Evolutionary conservation across 2,113 vertebrate species (phyloP).

Genomic region (Heteronetta atricapilla): DNA sequence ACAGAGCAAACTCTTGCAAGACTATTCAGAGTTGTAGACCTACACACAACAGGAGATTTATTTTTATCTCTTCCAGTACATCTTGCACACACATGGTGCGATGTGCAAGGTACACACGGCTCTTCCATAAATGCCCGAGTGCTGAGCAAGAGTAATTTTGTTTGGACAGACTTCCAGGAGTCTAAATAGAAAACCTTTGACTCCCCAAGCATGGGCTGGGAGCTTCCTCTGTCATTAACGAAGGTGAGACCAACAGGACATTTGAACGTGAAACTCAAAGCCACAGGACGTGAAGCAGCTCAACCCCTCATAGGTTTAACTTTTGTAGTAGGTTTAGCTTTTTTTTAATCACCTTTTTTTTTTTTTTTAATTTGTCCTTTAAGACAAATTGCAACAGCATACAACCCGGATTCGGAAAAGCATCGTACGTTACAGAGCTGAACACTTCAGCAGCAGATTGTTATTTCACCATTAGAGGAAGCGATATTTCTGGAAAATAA

Average conservation of each 20-base stretch:
- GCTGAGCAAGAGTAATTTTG: background rate
- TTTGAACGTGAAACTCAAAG: rapidly evolving
- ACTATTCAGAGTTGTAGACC: background rate
- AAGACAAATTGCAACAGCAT: background rate
- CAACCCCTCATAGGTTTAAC: background rate
- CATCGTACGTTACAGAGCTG: background rate
- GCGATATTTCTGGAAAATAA: background rate
- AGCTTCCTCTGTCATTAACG: background rate
- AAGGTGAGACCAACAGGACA: background rate
- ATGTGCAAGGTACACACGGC: rapidly evolving
- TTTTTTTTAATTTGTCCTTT: background rate
- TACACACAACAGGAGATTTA: too few relatives aligned
- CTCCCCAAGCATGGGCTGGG: background rate
- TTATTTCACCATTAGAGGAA: background rate
- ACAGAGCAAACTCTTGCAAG: background rate
- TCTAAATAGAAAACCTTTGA: background rate
- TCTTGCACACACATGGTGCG: rapidly evolving
- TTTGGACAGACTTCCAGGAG: background rate
- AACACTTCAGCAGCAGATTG: background rate
- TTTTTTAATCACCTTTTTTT: too few relatives aligned
- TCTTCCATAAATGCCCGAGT: background rate
- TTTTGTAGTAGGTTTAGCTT: too few relatives aligned
- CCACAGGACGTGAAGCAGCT: background rate
- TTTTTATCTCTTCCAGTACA: rapidly evolving
- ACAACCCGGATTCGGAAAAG: too few relatives aligned